Evolutionary conservation across 1,140 invertebrate species (phyloP), one percentile per base, ranked within the genome.

Genomic region (Antheraea pernyi): DNA sequence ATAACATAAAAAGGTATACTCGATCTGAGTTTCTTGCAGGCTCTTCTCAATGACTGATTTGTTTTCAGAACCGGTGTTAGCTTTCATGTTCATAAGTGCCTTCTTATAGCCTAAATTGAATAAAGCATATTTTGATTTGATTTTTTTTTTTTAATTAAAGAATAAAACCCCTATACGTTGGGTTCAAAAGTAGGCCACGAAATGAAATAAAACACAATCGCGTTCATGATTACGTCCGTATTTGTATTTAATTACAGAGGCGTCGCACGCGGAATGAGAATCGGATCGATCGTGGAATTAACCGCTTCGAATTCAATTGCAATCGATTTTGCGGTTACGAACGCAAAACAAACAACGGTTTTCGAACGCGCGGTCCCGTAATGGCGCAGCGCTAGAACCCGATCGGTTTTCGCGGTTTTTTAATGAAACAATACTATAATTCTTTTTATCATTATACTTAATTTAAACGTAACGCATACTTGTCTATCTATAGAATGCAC

Each of bases 331-430:
- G 46, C 46, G 46, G 46, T 53, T 53, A 16, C 11, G 16, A 53
- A n/a, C 46, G 46, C 13, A 53, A 53, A 53, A 53, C 46, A 53
- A 53, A 53, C 46, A 53, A 53, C 46, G 46, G 46, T 53, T 53
- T 16, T 16, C 46, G 46, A 53, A 53, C 46, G 46, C 46, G 46
- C 46, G 46, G 11, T 16, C 11, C 46, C 46, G 16, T 53, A 53
- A 53, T 53, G 46, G 46, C 46, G 46, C 9, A 53, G 46, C 16
- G 7, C 13, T n/a, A n/a, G 11, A 53, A 53, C 46, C 6, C 11
- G 22, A 2, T 30, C 4, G 22, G 22, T 30, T 53, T 48, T 53
- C 46, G 46, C 46, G 46, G 46, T 53, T 53, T 53, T 53, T 53
- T 53, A 53, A 53, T 53, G 9, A 53, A 53, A 53, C 46, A 53